A percentile compares a stretch with the other conserved stretches of the same genome.
These are phyloP conservation scores for Rattus norvegicus DNA, from an alignment of 2,113 vertebrate genomes.

Conservation along the genomic window DNA sequence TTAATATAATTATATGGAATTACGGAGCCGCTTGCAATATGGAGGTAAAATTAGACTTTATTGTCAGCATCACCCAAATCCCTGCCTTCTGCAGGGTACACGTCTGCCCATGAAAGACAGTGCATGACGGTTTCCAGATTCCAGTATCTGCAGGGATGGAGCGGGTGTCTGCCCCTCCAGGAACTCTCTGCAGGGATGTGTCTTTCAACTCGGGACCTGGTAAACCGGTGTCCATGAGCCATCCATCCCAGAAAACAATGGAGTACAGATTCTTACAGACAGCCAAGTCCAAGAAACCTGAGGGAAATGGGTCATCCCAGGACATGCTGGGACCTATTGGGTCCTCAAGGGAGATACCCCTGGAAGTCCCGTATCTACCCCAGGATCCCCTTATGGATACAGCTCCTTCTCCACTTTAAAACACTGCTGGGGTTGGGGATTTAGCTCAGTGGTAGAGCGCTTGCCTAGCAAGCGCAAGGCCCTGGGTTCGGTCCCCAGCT, in stretches of 20 bases:
- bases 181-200: slow-evolving; percentile 43
- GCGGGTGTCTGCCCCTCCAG: slow-evolving; percentile 71
- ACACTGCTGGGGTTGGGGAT: too few relatives aligned
- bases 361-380: background rate
- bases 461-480: too few relatives aligned
- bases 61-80: slow-evolving; percentile 83
- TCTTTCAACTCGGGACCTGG: slow-evolving; percentile 50
- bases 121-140: slow-evolving; percentile 74
- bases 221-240: background rate
- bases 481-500: too few relatives aligned
- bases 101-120: slow-evolving; percentile 79
- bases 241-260: background rate
- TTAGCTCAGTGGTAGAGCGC: too few relatives aligned
- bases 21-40: slow-evolving; percentile 87
- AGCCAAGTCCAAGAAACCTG: background rate
- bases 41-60: slow-evolving; percentile 88
- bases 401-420: background rate
- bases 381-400: background rate
- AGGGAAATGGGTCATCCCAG: background rate
- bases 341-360: background rate
- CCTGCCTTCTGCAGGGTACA: slow-evolving; percentile 84
- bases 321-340: too few relatives aligned
- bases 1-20: slow-evolving; percentile 90
- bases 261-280: rapidly evolving
- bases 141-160: slow-evolving; percentile 74